Evolutionary conservation across 2,888 invertebrate species (phyloP), one percentile per base, ranked within the genome.

Genomic region (Ornithoptera alexandrae): DNA sequence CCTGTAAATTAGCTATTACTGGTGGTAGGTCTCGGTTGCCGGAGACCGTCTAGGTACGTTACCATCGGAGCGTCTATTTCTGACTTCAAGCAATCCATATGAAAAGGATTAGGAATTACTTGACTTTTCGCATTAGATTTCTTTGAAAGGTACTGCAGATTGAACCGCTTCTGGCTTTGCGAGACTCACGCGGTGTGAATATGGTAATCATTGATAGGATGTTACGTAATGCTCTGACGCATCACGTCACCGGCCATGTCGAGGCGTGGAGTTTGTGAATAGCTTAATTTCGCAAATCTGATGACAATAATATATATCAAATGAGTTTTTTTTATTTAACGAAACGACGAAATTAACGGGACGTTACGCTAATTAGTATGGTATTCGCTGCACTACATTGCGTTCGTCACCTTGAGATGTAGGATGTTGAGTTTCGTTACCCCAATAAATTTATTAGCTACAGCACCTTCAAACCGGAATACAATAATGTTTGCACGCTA

Each of bases 181-280:
- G 53, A 36, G 56, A 39, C 10, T 50, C 22, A 61, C 20, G 20
- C 56, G 57, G 57, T 57, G 62, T 69, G 65, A 70, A 72, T 70
- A 74, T 71, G 74, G 72, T 71, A 73, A 72, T 68, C 71, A 71
- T 74, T 73, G 75, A 72, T 75, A 77, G 79, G 77, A 81, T 78
- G 77, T 82, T 77, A 81, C 81, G 77, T 83, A 77, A 83, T 75
- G 39, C 57, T 61, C 56, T 65, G 68, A 61, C 69, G 65, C 62
- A 68, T 67, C 61, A 64, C 60, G 69, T 59, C 67, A 30, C 46
- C 30, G 17, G 50, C 17, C 60, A 65, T 53, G 56, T 62, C 57
- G n/a, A 68, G 59, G 63, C 67, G 65, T 30, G 62, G 67, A 61
- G 39, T 66, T 46, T 64, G 39, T 62, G 62, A 59, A 68, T 72